phyloP scores from a whole-genome alignment of 2,113 vertebrate genomes.

The Theristicus caerulescens region DNA sequence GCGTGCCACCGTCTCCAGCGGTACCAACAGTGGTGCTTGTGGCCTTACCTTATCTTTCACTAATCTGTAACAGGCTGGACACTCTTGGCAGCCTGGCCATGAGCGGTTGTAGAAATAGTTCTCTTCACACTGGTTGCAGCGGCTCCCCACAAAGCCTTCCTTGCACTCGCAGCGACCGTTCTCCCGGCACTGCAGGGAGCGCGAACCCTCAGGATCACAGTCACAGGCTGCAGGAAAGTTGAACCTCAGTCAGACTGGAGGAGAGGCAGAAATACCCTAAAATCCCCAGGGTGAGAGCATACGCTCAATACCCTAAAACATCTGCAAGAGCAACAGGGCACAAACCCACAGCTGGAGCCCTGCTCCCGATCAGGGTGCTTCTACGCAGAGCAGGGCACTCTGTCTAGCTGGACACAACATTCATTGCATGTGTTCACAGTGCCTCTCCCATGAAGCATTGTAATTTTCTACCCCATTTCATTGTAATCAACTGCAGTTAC shows the following conservation, averaged over 20 bases:
- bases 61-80: constrained; percentile 92
- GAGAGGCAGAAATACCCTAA: not conserved
- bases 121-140: constrained; percentile 96
- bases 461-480: not conserved
- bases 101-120: constrained; percentile 98
- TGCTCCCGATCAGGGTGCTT: accelerated
- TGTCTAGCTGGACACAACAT: too few relatives aligned
- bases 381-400: not conserved
- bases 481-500: not conserved
- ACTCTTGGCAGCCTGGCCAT: constrained; percentile 91
- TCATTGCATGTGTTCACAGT: not conserved
- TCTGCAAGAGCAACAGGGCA: not conserved
- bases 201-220: constrained; percentile 90
- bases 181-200: constrained; percentile 85
- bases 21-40: not conserved
- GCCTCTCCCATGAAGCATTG: not conserved
- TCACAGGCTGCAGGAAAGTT: constrained; percentile 84
- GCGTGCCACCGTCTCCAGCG: accelerated
- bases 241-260: not conserved
- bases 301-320: not conserved
- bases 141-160: constrained; percentile 90
- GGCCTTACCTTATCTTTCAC: constrained; percentile 91
- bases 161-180: constrained; percentile 87
- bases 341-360: not conserved
- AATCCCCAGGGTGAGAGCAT: not conserved